Evolutionary conservation across 2,797 vertebrate genomes (phyloP), one percentile per base, ranked within the genome.

Genomic region (Rachycentron canadum): DNA sequence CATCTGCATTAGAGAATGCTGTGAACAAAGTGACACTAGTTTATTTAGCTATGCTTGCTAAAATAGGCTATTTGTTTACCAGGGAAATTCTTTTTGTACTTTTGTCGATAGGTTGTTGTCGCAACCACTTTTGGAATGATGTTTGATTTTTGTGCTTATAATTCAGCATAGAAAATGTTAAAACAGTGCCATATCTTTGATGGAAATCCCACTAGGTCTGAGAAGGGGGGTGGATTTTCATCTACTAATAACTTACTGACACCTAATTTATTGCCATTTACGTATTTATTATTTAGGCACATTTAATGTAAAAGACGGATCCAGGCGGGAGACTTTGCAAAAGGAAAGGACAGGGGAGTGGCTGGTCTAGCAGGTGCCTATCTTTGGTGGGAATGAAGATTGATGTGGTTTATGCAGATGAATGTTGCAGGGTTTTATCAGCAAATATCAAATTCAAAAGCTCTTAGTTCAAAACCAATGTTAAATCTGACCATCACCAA

Each of bases 361-460:
- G 40, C 40, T 78, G 78, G 78, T 64, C 7, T 36, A 38, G 73
- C 61, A 63, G 62, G 78, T 73, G 85, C 79, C 89, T 78, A 84
- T 88, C 88, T 92, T 92, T 94, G 94, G 94, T 93, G 91, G 90
- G 93, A 94, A 95, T 95, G 94, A 96, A 90, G 94, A 95, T 94
- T 93, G 93, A 94, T 92, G 62, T 71, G 87, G 90, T 88, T 90
- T 83, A 88, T 89, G 89, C 78, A 82, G 83, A 91, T 81, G 63
- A 86, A 88, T 77, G 87, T 87, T 83, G 36, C 75, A 80, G 86
- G 89, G 82, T 83, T 84, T 87, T 87, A 82, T 76, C 45, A 64
- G 63, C 78, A 56, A 61, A 69, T 73, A 81, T 85, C 79, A 64
- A 73, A 83, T 86, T 83, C 76, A 84, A 65, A 77, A 67, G 67